Base-by-base conservation (phyloP, 2,797 vertebrate species). In the Ctenosaura bakeri region DNA sequence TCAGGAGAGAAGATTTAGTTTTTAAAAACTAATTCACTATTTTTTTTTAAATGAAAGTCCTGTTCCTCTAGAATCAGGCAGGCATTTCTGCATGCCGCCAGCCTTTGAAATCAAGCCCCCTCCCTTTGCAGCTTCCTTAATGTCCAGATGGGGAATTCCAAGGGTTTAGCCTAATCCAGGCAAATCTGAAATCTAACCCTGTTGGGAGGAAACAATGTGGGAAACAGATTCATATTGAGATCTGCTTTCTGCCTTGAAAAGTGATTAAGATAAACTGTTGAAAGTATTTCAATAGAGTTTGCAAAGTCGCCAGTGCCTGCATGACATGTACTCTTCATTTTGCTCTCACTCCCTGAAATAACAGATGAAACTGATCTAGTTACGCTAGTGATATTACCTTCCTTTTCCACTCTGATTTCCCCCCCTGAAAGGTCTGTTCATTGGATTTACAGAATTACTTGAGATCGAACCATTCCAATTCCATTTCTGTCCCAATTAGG, bases 91-190 rank as follows among this genome's bases (percentile, higher is more conserved):
- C 92, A 93, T 95, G 92, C 95, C 92, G 90, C 92, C 94, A 77
- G 88, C 90, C 95, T 97, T 97, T 97, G 96, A 96, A 96, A 96
- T 94, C 89, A 94, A 95, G 94, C 94, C 94, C 91, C 94, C 66
- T 50, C 69, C 81, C 69, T 42, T 22, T 26, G 89, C 88, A 93
- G 92, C 90, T 94, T 95, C 94, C 94, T 94, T 95, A 94, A 95
- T 94, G 95, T 96, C 96, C 96, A 96, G 96, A 95, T 96, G 96
- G 96, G 96, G 95, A 97, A 97, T 97, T 97, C 96, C 87, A 83
- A 94, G 96, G 95, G 95, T 95, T 97, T 96, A 95, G 93, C 93
- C 91, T 97, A 97, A 96, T 97, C 96, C 96, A 91, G 94, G 94
- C 95, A 96, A 96, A 95, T 95, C 96, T 96, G 96, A 96, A 97